phyloP scores from a whole-genome alignment of 1,140 invertebrate species.

The Ridgeia piscesae region DNA sequence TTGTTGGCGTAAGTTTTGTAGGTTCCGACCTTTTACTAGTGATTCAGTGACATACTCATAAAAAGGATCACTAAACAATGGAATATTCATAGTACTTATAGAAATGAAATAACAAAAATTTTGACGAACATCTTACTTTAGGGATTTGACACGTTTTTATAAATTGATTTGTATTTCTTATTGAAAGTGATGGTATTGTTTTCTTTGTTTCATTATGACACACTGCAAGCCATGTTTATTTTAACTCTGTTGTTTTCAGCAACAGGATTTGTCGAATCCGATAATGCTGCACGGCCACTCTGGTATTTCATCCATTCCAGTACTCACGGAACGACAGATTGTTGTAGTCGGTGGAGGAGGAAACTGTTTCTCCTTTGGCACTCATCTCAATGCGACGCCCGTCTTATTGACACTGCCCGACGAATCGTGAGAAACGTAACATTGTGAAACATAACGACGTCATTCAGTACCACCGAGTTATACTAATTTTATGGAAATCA shows the following conservation, averaged over 20 bases:
- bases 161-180: not conserved
- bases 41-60: not conserved
- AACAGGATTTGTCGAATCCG: not conserved
- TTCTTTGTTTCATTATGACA: slow-evolving; percentile 26
- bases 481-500: not conserved
- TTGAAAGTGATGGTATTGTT: not conserved
- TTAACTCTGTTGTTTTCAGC: slow-evolving; percentile 10
- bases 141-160: not conserved
- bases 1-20: not conserved
- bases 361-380: slow-evolving; percentile 65
- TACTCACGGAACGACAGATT: slow-evolving; percentile 36
- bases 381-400: slow-evolving; percentile 54
- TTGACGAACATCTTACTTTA: not conserved
- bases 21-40: not conserved
- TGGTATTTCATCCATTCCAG: slow-evolving; percentile 31
- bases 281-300: not conserved
- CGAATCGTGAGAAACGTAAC: not conserved
- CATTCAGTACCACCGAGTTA: not conserved
- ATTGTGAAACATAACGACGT: no score
- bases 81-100: not conserved
- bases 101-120: not conserved
- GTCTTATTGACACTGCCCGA: not conserved
- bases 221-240: slow-evolving; percentile 49
- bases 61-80: not conserved
- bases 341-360: slow-evolving; percentile 61